Evolutionary conservation across 2,113 vertebrate genomes (phyloP), one percentile per base, ranked within the genome.

Genomic region (Poeciliopsis turrubarensis): DNA sequence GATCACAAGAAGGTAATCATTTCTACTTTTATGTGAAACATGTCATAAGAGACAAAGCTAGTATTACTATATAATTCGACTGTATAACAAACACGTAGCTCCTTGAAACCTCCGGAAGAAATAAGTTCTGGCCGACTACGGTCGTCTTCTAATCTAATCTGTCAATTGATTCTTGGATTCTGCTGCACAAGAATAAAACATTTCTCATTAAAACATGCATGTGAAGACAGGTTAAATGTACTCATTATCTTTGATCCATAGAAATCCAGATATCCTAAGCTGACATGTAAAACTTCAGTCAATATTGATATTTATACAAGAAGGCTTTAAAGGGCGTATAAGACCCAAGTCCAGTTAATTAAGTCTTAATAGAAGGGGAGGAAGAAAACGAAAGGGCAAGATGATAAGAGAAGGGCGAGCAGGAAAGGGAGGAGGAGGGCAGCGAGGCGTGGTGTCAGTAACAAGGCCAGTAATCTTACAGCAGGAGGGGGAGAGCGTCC

Each of bases 301-400:
- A 92, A 89, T 83, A 90, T 83, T 87, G 75, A 80, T 84, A 75
- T 89, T 86, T 88, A 89, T 78, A 87, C 60, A 82, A 72, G 76
- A 57, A 65, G 73, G 57, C 75, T 73, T 72, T 57, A 62, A 64
- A 77, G 57, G 64, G 66, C 70, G 80, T 78, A 89, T 88, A 82
- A 89, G 81, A 69, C 83, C 65, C 51, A 41, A 73, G 82, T 77
- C 80, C 70, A 71, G 78, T 83, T 83, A 83, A 92, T 92, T 86
- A 85, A 81, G 77, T 68, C 79, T 71, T 86, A 86, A 89, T 82
- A 78, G 68, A 70, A 41, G n/a, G 78, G 71, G 14, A 26, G 31
- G 51, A 57, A 65, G 73, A 22, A 72, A 64, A 13, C 70, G 72
- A 68, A 19, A 68, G 19, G n/a, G 78, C 6, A 62, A 67, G 30